A percentile compares a stretch with the other conserved stretches of the same genome.
phyloP scores from a whole-genome alignment of 2,888 invertebrate genomes.

The Litoditis marina region DNA sequence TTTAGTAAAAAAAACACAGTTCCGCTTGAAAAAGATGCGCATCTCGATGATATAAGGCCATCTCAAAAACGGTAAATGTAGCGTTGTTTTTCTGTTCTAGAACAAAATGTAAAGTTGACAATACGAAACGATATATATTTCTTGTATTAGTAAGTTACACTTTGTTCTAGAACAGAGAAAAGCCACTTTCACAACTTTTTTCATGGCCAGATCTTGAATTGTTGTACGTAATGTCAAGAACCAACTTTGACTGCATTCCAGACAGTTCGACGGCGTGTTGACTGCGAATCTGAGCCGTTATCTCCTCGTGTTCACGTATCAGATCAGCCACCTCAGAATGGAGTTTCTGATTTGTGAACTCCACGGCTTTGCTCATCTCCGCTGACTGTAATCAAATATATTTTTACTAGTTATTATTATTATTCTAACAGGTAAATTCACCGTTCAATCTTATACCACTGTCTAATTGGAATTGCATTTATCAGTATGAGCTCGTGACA shows the following conservation, averaged over 20 bases:
- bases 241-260: conserved; percentile 3
- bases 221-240: neutral
- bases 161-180: too few relatives aligned
- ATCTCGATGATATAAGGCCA: too few relatives aligned
- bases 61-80: too few relatives aligned
- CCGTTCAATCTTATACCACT: neutral
- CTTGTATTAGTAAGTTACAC: too few relatives aligned
- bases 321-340: conserved; percentile 9
- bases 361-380: conserved; percentile 6
- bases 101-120: too few relatives aligned
- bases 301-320: conserved; percentile 15
- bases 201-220: neutral
- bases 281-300: neutral
- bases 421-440: too few relatives aligned
- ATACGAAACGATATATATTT: too few relatives aligned
- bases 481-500: neutral
- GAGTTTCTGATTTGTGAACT: conserved; percentile 1
- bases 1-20: too few relatives aligned
- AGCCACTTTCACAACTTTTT: too few relatives aligned
- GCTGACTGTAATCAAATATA: neutral
- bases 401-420: neutral
- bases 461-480: neutral
- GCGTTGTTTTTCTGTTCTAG: too few relatives aligned
- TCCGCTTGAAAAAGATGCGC: too few relatives aligned
- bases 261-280: conserved; percentile 7